Evolutionary conservation across 2,113 vertebrate genomes (phyloP).

Genomic region (Cnemophilus loriae): DNA sequence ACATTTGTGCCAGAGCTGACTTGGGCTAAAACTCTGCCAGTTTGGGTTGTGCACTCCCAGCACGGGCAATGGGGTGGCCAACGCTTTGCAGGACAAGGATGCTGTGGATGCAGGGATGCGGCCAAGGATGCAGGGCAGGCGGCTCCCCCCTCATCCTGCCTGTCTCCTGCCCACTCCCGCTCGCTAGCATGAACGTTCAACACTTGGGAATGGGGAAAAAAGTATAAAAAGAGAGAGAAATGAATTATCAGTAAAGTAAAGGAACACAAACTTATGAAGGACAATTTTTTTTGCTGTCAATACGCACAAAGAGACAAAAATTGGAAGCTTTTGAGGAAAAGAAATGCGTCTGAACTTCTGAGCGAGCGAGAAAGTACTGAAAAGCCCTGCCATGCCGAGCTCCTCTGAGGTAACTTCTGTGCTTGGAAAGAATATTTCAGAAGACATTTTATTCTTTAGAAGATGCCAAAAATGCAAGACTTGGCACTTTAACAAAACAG

Average conservation of each 20-base stretch:
- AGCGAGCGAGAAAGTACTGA: conserved; percentile 52
- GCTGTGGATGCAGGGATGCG: not conserved
- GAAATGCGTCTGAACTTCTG: conserved; percentile 62
- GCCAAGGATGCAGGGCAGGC: not conserved
- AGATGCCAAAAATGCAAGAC: conserved; percentile 69
- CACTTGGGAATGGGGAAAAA: not conserved
- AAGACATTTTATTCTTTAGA: conserved; percentile 71
- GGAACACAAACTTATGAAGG: conserved; percentile 53
- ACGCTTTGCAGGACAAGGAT: not conserved
- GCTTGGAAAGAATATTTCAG: conserved; percentile 67
- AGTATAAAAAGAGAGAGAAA: not conserved
- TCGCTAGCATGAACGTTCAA: rapidly evolving
- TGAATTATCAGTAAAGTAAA: conserved; percentile 38
- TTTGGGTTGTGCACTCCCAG: not conserved
- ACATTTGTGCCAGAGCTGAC: not conserved
- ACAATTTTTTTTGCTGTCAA: conserved; percentile 34
- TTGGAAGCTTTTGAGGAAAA: conserved; percentile 66
- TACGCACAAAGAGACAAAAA: conserved; percentile 54
- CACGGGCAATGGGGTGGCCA: rapidly evolving
- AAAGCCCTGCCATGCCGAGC: conserved; percentile 50
- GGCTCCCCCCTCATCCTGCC: not conserved
- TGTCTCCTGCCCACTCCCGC: not conserved
- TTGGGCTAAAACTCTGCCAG: not conserved
- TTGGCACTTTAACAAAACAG: conserved; percentile 73
- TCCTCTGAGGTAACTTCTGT: conserved; percentile 69